phyloP scores from a whole-genome alignment of 2,113 vertebrate species.

The Apus apus region DNA sequence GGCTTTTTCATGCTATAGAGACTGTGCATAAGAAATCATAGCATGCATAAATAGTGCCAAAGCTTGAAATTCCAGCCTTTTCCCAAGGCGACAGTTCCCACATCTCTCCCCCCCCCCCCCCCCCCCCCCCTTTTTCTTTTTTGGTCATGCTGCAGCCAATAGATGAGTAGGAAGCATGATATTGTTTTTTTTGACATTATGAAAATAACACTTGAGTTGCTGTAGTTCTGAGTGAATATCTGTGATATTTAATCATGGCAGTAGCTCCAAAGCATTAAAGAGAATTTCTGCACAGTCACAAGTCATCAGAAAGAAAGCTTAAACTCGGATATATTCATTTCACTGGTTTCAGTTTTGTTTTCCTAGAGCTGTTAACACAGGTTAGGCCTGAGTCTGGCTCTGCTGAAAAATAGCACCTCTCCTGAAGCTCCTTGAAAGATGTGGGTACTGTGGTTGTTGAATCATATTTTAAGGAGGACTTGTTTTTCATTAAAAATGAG shows the following conservation, averaged over 20 bases:
- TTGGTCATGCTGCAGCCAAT: not conserved
- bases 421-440: not conserved
- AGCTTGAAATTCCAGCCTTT: constrained; percentile 42
- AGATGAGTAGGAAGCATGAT: not conserved
- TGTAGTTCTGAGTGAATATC: not conserved
- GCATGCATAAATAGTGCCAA: constrained; percentile 50
- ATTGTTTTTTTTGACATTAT: not conserved
- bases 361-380: not conserved
- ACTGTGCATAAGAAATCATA: constrained; percentile 50
- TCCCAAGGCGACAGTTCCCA: not conserved
- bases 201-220: not conserved
- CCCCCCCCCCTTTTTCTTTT: not conserved
- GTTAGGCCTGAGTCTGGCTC: not conserved
- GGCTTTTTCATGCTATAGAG: constrained; percentile 52
- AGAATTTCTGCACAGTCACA: not conserved
- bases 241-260: not conserved
- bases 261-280: not conserved
- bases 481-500: not conserved
- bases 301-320: not conserved
- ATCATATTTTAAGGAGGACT: not conserved
- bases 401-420: not conserved
- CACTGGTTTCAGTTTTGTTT: not conserved
- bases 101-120: not conserved
- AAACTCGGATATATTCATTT: not conserved
- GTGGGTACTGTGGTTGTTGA: not conserved